Conservation (phyloP, 2,797 vertebrate genomes). For the Coregonus suidteri region DNA sequence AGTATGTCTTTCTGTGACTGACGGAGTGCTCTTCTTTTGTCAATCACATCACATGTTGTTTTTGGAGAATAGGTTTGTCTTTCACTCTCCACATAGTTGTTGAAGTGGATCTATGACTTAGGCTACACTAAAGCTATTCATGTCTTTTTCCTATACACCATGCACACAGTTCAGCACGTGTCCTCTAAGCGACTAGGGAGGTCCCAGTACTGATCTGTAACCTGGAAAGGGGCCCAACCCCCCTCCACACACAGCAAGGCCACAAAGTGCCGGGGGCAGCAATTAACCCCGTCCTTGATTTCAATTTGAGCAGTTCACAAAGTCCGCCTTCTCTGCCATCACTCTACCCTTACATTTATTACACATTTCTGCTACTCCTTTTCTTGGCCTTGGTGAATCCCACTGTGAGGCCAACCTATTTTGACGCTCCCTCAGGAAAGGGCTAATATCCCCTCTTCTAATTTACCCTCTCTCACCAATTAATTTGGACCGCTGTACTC, state of each 20-base stretch:
- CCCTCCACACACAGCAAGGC: background rate
- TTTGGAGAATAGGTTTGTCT: background rate
- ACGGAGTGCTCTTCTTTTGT: background rate
- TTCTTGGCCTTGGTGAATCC: conserved; percentile 52
- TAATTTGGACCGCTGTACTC: conserved; percentile 70
- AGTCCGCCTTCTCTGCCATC: conserved; percentile 48
- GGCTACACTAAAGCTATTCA: too few species aligned
- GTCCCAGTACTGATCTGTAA: conserved; percentile 2
- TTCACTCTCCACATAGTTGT: background rate
- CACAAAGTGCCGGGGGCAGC: conserved; percentile 19
- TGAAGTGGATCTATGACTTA: too few species aligned
- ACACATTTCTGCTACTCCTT: conserved; percentile 62
- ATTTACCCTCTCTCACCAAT: conserved; percentile 69
- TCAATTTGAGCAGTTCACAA: conserved; percentile 50
- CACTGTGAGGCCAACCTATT: conserved; percentile 68
- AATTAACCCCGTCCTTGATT: conserved; percentile 52
- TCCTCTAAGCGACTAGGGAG: too few species aligned
- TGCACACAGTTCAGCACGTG: too few species aligned
- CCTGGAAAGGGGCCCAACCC: background rate
- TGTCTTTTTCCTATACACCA: too few species aligned
- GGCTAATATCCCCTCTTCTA: conserved; percentile 59
- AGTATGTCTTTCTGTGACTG: background rate
- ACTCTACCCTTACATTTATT: conserved; percentile 59
- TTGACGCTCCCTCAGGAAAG: conserved; percentile 66
- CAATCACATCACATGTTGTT: background rate